Conservation (phyloP, 2,797 vertebrate species). For the Diglossa cyanea region DNA sequence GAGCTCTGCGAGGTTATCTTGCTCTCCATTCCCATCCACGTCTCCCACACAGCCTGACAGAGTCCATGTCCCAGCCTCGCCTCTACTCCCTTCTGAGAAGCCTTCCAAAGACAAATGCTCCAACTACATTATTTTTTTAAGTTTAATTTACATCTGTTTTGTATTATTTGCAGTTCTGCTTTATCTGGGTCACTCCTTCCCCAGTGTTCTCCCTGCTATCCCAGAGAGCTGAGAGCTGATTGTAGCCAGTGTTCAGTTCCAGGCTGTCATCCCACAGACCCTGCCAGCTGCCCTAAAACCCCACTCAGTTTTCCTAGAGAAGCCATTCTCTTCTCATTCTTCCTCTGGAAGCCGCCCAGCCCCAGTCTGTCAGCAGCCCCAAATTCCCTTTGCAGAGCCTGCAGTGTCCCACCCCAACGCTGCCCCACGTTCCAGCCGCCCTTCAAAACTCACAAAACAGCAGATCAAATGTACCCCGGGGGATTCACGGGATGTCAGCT, state of each 20-base stretch:
- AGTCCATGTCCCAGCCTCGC: not conserved
- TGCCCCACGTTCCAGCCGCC: not conserved
- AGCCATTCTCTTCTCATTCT: not conserved
- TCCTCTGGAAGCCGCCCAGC: not conserved
- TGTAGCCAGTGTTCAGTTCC: not conserved
- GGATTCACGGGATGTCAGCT: not conserved
- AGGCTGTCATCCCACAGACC: not conserved
- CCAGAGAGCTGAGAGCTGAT: not conserved
- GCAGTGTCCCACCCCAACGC: not conserved
- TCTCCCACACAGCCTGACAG: not conserved
- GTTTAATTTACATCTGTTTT: conserved; percentile 26
- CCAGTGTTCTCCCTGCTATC: not conserved
- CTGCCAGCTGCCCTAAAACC: not conserved
- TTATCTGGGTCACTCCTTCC: not conserved
- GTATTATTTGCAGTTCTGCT: conserved; percentile 16
- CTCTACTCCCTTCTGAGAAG: not conserved
- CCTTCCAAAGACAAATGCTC: not conserved
- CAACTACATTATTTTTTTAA: not conserved
- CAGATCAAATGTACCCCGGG: not conserved
- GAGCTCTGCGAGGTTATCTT: not conserved
- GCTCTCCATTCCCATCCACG: accelerated
- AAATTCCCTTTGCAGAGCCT: not conserved
- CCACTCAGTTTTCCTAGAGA: not conserved
- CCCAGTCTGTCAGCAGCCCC: not conserved
- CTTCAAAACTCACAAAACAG: not conserved